These are phyloP conservation scores for Craseonycteris thonglongyai DNA, from an alignment of 2,113 vertebrate species.

Conservation along the genomic window DNA sequence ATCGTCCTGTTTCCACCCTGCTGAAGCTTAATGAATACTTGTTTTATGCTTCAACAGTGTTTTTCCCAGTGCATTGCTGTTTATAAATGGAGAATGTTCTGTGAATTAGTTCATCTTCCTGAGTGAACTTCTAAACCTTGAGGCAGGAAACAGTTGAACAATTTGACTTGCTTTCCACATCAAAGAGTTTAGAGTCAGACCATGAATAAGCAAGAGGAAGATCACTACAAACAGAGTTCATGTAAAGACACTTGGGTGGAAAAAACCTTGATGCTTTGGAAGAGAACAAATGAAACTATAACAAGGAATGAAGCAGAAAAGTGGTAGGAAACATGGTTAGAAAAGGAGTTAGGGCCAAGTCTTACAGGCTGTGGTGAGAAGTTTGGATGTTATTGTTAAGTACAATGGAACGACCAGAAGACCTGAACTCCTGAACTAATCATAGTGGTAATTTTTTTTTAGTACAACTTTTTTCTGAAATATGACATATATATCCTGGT, in stretches of 20 bases:
- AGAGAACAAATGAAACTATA: neutral
- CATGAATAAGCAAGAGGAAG: neutral
- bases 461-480: neutral
- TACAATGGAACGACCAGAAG: neutral
- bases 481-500: neutral
- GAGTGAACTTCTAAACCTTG: neutral
- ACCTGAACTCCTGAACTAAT: neutral
- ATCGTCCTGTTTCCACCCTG: neutral
- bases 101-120: neutral
- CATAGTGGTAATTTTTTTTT: neutral
- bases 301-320: neutral
- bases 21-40: neutral
- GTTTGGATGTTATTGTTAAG: neutral
- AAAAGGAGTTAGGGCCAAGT: neutral
- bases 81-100: neutral
- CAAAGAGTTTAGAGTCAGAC: neutral
- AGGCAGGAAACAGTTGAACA: constrained; percentile 12
- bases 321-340: neutral
- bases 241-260: neutral
- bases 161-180: neutral
- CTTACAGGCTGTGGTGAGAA: neutral
- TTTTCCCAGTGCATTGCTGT: neutral
- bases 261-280: neutral
- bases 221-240: neutral
- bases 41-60: neutral